Evolutionary conservation across 1,140 invertebrate species (phyloP).

Genomic region (Drosophila sp.): DNA sequence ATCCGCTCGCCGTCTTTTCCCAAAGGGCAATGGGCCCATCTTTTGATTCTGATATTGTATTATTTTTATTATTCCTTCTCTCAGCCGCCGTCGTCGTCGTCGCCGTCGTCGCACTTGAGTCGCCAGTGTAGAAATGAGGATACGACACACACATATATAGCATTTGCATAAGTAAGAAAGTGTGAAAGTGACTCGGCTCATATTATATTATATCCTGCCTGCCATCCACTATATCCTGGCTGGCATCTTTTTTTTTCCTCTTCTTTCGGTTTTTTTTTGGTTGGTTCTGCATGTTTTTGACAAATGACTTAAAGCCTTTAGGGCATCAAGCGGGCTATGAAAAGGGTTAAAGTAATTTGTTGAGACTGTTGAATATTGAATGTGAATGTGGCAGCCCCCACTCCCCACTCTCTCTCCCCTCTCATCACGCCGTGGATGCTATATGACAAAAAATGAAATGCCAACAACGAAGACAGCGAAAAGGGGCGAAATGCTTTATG

Average conservation of each 20-base stretch:
- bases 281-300: slow-evolving; percentile 72
- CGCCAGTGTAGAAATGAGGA: slow-evolving; percentile 49
- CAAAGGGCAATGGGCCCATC: slow-evolving; percentile 28
- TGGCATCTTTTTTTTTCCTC: not conserved
- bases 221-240: slow-evolving; percentile 9
- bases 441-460: slow-evolving; percentile 24
- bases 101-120: slow-evolving; percentile 39
- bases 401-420: not conserved
- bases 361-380: slow-evolving; percentile 78
- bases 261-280: slow-evolving; percentile 30
- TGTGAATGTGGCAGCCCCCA: slow-evolving; percentile 47
- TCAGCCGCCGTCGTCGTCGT: slow-evolving; percentile 13
- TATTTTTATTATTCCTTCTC: slow-evolving; percentile 45
- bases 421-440: not conserved
- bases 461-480: not conserved
- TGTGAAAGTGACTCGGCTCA: slow-evolving; percentile 57
- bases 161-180: slow-evolving; percentile 78
- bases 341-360: slow-evolving; percentile 79
- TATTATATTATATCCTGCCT: slow-evolving; percentile 15
- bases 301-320: slow-evolving; percentile 79
- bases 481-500: slow-evolving; percentile 2
- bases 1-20: slow-evolving; percentile 18
- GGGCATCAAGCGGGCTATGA: slow-evolving; percentile 60
- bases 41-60: slow-evolving; percentile 42
- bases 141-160: slow-evolving; percentile 26